A percentile compares a stretch with the other conserved stretches of the same genome.
Evolutionary conservation across 2,797 vertebrate species (phyloP).

Genomic region (Cyprinella venusta): DNA sequence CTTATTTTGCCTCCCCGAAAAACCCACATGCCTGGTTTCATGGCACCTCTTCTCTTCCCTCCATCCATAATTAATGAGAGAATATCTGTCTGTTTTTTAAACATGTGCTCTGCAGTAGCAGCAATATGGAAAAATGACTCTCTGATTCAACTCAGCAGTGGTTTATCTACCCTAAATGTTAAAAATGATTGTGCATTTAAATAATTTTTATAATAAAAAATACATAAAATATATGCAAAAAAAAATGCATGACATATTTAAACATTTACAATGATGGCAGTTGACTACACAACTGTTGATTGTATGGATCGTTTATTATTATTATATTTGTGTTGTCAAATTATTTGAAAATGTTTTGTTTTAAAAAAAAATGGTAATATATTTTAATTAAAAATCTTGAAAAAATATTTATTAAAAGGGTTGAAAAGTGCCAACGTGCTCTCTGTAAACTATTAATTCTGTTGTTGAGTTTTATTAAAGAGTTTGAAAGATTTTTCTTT

Average conservation of each 20-base stretch:
- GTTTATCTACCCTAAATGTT: slow-evolving; percentile 2
- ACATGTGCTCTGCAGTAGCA: slow-evolving; percentile 11
- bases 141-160: not conserved
- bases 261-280: not conserved
- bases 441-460: too few species aligned
- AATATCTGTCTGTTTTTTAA: slow-evolving; percentile 23
- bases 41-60: slow-evolving; percentile 23
- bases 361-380: too few species aligned
- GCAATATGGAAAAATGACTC: not conserved
- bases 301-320: not conserved
- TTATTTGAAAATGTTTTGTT: not conserved
- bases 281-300: not conserved
- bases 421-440: too few species aligned
- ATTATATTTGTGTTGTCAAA: not conserved
- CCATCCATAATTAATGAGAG: slow-evolving; percentile 48
- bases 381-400: too few species aligned
- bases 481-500: not conserved
- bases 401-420: too few species aligned
- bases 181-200: not conserved
- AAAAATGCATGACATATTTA: not conserved
- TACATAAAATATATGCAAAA: not conserved
- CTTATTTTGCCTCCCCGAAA: not conserved
- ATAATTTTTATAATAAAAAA: not conserved
- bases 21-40: slow-evolving; percentile 1
- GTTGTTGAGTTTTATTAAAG: not conserved